Conservation (phyloP, 2,888 invertebrate genomes). For the Cremastinae sp. region DNA sequence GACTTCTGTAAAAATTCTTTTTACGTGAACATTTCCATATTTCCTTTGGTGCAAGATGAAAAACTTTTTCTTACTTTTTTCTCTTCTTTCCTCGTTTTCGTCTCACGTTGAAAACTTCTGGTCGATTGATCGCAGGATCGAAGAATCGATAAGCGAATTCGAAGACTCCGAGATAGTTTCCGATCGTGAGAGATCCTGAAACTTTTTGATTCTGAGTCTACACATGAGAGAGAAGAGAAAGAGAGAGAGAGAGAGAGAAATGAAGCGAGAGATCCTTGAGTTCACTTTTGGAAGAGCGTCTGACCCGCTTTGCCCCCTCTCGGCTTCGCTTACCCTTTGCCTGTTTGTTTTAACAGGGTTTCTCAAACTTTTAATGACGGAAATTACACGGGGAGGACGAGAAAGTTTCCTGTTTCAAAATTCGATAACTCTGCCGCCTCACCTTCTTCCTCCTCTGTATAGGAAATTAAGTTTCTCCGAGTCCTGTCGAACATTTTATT, state of each 20-base stretch:
- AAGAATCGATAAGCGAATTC: constrained; percentile 1
- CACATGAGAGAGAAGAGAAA: constrained; percentile 5
- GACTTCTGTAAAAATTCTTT: too few species aligned
- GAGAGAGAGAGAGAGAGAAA: constrained; percentile 22
- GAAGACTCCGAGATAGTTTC: background rate
- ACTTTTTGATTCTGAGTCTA: constrained; percentile 6
- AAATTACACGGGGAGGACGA: constrained; percentile 56
- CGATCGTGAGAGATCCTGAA: constrained; percentile 6
- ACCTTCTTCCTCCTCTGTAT: constrained; percentile 2
- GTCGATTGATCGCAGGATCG: constrained; percentile 30
- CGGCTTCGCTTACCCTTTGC: background rate
- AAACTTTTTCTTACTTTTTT: constrained; percentile 5
- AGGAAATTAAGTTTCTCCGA: constrained; percentile 16
- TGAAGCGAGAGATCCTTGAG: constrained; percentile 22
- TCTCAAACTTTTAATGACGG: constrained; percentile 59
- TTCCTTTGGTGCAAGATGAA: background rate
- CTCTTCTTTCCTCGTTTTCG: background rate
- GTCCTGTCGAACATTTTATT: constrained; percentile 1
- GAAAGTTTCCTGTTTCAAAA: constrained; percentile 57
- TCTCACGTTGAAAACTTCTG: constrained; percentile 2
- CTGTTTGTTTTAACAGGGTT: constrained; percentile 58
- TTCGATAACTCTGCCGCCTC: constrained; percentile 41
- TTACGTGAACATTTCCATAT: background rate
- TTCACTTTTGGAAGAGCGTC: constrained; percentile 35
- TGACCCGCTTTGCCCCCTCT: background rate